Evolutionary conservation across 2,888 invertebrate genomes (phyloP).

Genomic region (Cryptocheilus praepositus): DNA sequence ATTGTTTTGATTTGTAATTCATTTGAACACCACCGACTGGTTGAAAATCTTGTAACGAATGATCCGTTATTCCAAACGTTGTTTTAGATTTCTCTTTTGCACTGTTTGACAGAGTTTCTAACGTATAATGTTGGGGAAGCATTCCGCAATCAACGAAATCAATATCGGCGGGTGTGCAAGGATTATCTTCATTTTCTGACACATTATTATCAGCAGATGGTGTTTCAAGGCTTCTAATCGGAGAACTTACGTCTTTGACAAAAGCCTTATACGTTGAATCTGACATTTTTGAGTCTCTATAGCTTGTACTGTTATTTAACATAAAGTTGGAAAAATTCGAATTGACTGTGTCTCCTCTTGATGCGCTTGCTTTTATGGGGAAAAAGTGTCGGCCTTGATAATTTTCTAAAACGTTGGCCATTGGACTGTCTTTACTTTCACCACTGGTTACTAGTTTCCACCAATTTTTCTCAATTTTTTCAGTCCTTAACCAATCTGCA

Average conservation of each 20-base stretch:
- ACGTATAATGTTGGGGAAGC: slow-evolving; percentile 37
- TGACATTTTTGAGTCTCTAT: neutral
- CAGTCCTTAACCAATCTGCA: slow-evolving; percentile 63
- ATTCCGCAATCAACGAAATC: slow-evolving; percentile 67
- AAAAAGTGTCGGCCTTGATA: slow-evolving; percentile 46
- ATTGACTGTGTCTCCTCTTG: neutral
- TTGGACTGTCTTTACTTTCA: slow-evolving; percentile 25
- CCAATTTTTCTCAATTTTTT: slow-evolving; percentile 54
- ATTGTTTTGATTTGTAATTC: slow-evolving; percentile 20
- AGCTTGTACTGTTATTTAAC: neutral
- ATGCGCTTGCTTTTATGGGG: slow-evolving; percentile 8
- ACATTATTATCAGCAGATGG: slow-evolving; percentile 29
- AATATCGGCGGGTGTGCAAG: slow-evolving; percentile 53
- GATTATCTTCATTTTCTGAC: slow-evolving; percentile 50
- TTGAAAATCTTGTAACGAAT: neutral
- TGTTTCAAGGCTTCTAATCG: neutral
- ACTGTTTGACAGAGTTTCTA: slow-evolving; percentile 23
- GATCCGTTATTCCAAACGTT: slow-evolving; percentile 7
- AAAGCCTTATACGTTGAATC: slow-evolving; percentile 11
- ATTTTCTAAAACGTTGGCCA: slow-evolving; percentile 43
- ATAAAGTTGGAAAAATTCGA: slow-evolving; percentile 7
- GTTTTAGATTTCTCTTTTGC: slow-evolving; percentile 6
- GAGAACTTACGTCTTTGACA: neutral
- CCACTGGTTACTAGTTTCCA: slow-evolving; percentile 53
- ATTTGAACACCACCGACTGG: neutral